Evolutionary conservation across 92 coral and sea anemone genomes (phyloP).

Genomic region (Palythoa caribaeorum): DNA sequence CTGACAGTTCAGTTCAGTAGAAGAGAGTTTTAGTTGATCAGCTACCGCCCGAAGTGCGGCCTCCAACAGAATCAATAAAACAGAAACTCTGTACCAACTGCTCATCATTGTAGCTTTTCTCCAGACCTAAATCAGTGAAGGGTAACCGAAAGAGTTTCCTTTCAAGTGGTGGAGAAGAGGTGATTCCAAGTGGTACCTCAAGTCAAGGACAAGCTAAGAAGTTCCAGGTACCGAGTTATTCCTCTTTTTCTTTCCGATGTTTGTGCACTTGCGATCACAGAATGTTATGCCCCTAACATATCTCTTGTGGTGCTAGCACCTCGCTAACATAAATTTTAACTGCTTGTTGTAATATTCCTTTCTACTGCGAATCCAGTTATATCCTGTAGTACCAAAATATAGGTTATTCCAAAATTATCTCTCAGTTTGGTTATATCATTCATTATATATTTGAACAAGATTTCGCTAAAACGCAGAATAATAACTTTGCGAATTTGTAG

Average conservation of each 20-base stretch:
- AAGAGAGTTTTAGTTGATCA: no score
- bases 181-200: conserved; percentile 3
- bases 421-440: conserved; percentile 1
- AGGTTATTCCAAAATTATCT: conserved; percentile 5
- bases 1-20: no score
- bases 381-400: conserved; percentile 13
- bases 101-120: no score
- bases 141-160: no score
- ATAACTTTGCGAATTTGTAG: neutral
- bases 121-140: no score
- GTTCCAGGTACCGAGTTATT: conserved; percentile 6
- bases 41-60: no score
- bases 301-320: conserved; percentile 3
- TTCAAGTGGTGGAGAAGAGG: neutral
- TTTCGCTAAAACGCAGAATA: conserved; percentile 9
- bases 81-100: no score
- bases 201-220: conserved; percentile 3
- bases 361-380: conserved; percentile 4
- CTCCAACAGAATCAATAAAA: no score
- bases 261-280: conserved; percentile 13
- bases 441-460: neutral
- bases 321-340: conserved; percentile 4
- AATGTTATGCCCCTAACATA: conserved; percentile 5
- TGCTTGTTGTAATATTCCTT: conserved; percentile 9
- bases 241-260: conserved; percentile 3